Evolutionary conservation across 2,888 invertebrate genomes (phyloP).

Genomic region (Petrolisthes manimaculis): DNA sequence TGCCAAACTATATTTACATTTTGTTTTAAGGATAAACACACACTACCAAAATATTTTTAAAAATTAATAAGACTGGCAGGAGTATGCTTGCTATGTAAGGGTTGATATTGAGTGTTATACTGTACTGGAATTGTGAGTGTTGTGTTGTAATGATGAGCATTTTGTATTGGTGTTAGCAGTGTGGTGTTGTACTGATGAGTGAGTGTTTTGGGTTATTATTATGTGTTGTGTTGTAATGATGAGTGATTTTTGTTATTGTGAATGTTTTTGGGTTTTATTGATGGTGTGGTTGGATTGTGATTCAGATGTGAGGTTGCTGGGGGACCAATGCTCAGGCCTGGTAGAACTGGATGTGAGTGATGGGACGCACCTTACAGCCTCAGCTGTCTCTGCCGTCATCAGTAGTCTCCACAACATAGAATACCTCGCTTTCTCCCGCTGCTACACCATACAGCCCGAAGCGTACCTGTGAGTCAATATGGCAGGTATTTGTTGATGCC

Average conservation of each 20-base stretch:
- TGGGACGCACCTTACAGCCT: constrained; percentile 79
- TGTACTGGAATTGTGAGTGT: no score
- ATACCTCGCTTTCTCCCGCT: constrained; percentile 84
- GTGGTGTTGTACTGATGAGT: no score
- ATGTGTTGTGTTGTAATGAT: background rate
- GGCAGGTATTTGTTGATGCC: no score
- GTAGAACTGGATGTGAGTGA: constrained; percentile 91
- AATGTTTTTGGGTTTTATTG: background rate
- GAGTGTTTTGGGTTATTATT: background rate
- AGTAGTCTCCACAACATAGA: constrained; percentile 45
- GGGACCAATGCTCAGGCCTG: constrained; percentile 78
- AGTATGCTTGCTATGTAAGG: no score
- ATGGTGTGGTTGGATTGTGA: background rate
- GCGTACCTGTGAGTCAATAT: constrained; percentile 77
- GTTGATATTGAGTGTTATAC: no score
- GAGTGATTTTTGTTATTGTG: background rate
- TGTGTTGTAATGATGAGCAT: no score
- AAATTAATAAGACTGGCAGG: no score
- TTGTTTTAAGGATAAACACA: no score
- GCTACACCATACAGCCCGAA: constrained; percentile 81
- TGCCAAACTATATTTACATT: no score
- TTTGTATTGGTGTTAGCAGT: no score
- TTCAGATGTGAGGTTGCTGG: constrained; percentile 74
- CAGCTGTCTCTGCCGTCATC: constrained; percentile 74
- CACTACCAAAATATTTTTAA: no score